phyloP scores from a whole-genome alignment of 1,140 invertebrate genomes.

The Neelides sp. region DNA sequence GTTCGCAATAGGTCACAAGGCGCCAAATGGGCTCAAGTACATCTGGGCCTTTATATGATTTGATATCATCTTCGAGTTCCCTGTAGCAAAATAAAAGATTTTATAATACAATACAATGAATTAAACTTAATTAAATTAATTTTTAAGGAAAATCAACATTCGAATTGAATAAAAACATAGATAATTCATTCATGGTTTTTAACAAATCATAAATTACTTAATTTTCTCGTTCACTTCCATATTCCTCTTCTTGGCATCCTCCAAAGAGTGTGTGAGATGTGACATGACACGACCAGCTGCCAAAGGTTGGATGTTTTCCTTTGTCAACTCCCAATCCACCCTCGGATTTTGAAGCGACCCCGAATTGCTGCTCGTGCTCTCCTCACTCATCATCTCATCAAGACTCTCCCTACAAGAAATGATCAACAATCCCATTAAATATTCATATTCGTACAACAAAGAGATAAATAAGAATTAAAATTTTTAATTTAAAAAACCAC shows the following conservation, averaged over 20 bases:
- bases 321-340: slow-evolving; percentile 17
- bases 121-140: background rate
- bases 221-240: background rate
- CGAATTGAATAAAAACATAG: background rate
- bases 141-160: background rate
- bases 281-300: slow-evolving; percentile 13
- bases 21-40: slow-evolving; percentile 10
- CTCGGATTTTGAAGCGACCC: too few species aligned
- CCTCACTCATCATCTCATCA: too few species aligned
- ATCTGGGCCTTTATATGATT: slow-evolving; percentile 12
- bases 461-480: too few species aligned
- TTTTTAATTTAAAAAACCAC: too few species aligned
- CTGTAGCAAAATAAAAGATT: background rate
- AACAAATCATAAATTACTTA: background rate
- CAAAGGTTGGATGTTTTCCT: slow-evolving; percentile 27
- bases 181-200: background rate
- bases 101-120: background rate
- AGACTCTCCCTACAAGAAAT: too few species aligned
- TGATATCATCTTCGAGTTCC: slow-evolving; percentile 8
- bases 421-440: too few species aligned
- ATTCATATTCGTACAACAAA: too few species aligned
- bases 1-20: slow-evolving; percentile 16
- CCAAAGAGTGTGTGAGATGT: slow-evolving; percentile 9
- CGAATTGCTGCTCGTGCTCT: too few species aligned
- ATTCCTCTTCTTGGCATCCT: background rate